phyloP scores from a whole-genome alignment of 1,140 invertebrate genomes.

The Polypedilum vanderplanki region DNA sequence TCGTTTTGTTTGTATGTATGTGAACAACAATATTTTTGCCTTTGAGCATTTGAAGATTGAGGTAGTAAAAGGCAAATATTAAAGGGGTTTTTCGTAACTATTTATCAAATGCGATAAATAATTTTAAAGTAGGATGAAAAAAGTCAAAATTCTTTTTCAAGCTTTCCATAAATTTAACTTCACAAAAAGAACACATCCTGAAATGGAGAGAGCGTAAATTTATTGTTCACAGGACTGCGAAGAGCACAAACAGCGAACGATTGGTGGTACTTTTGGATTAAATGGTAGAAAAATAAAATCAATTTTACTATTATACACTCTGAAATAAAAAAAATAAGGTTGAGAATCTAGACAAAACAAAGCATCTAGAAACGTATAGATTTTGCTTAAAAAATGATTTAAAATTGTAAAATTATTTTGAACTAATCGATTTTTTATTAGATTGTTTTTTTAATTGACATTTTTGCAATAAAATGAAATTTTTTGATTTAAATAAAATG shows the following conservation, averaged over 20 bases:
- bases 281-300: too few species aligned
- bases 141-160: neutral
- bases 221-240: conserved; percentile 14
- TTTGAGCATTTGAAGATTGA: neutral
- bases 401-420: too few species aligned
- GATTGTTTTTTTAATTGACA: too few species aligned
- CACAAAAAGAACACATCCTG: neutral
- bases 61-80: neutral
- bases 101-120: too few species aligned
- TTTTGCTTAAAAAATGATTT: too few species aligned
- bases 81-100: neutral
- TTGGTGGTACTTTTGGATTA: neutral
- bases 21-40: neutral
- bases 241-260: conserved; percentile 10
- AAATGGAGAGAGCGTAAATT: conserved; percentile 1
- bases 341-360: too few species aligned
- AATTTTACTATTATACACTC: too few species aligned
- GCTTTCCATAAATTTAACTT: neutral
- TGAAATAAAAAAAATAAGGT: too few species aligned
- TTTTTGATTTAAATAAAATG: too few species aligned
- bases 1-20: neutral
- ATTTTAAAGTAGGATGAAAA: neutral
- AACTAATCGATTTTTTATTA: too few species aligned
- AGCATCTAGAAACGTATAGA: too few species aligned
- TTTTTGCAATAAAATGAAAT: too few species aligned